Conservation (phyloP, 2,888 invertebrate genomes). For the Formica aserva region DNA sequence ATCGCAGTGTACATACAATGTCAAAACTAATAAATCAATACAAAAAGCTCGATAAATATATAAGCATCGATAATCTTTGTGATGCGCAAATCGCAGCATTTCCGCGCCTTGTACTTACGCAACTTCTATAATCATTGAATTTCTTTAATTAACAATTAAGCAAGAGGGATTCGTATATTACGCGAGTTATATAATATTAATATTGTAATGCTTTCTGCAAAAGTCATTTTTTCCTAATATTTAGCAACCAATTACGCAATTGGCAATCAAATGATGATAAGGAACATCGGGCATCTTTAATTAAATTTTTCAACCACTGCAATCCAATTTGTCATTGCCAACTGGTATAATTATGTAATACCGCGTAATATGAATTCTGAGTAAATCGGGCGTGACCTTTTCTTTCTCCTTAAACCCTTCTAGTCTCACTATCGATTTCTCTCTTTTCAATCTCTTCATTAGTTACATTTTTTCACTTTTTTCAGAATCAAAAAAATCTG, state of each 20-base stretch:
- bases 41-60: neutral
- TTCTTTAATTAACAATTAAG: constrained; percentile 1
- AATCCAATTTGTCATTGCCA: neutral
- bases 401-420: neutral
- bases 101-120: constrained; percentile 1
- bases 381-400: neutral
- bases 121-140: constrained; percentile 20
- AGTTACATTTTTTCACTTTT: neutral
- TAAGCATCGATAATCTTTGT: neutral
- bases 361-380: neutral
- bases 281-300: neutral
- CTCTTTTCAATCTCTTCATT: neutral
- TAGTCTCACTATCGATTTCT: neutral
- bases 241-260: neutral
- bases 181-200: neutral
- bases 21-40: neutral
- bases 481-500: neutral
- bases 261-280: neutral
- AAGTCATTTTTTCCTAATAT: neutral
- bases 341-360: constrained; percentile 4
- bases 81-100: neutral
- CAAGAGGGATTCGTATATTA: too few relatives aligned
- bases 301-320: neutral
- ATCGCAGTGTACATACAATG: neutral
- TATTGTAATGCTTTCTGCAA: neutral